A percentile compares a stretch with the other conserved stretches of the same genome.
These are phyloP conservation scores for Leptopilina syphax DNA, from an alignment of 2,888 invertebrate genomes.

Conservation along the genomic window DNA sequence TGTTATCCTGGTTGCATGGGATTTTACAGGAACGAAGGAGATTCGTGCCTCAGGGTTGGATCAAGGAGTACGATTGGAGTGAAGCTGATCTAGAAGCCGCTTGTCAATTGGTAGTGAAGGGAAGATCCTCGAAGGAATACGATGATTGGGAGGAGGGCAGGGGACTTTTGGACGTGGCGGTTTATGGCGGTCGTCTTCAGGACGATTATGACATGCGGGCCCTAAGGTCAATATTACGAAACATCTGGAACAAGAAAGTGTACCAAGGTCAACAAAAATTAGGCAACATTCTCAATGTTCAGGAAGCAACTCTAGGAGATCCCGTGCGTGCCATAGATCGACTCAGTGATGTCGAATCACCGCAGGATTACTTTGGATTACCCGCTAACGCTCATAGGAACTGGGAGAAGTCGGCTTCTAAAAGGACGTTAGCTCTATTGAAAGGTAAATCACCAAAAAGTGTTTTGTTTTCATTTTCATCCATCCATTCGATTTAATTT, in stretches of 20 bases:
- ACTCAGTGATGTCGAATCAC: slow-evolving; percentile 85
- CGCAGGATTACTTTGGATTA: slow-evolving; percentile 86
- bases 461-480: background rate
- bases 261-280: slow-evolving; percentile 81
- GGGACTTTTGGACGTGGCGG: slow-evolving; percentile 87
- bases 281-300: slow-evolving; percentile 66
- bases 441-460: slow-evolving; percentile 76
- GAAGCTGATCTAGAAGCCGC: slow-evolving; percentile 89
- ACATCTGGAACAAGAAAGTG: slow-evolving; percentile 75
- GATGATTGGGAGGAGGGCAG: slow-evolving; percentile 86
- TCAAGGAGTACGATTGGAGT: slow-evolving; percentile 92
- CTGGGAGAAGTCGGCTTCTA: slow-evolving; percentile 86
- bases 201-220: slow-evolving; percentile 85
- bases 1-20: slow-evolving; percentile 92
- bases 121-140: slow-evolving; percentile 70
- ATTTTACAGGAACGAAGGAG: slow-evolving; percentile 91
- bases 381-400: slow-evolving; percentile 92
- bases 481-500: background rate
- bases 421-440: slow-evolving; percentile 81
- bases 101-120: slow-evolving; percentile 79
- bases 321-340: slow-evolving; percentile 82
- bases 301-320: slow-evolving; percentile 78
- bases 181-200: slow-evolving; percentile 92
- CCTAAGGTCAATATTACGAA: slow-evolving; percentile 82
- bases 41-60: slow-evolving; percentile 84